Conservation (phyloP, 2,888 invertebrate genomes). For the Acronicta alni region DNA sequence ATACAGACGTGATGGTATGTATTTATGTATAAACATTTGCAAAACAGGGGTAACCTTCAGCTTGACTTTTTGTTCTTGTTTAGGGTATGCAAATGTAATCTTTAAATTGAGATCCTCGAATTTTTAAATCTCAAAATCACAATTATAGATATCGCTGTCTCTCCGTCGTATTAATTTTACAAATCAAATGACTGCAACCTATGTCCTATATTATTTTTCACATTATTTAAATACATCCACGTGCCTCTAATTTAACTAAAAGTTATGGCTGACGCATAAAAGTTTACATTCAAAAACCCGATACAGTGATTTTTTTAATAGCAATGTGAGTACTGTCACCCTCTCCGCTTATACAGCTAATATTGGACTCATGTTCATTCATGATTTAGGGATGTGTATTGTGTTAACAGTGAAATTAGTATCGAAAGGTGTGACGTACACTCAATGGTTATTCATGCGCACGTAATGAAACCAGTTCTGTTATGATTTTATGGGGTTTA, state of each 20-base stretch:
- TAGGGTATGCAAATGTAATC: no score
- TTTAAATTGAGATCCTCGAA: no score
- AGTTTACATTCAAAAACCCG: slow-evolving; percentile 7
- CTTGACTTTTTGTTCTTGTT: no score
- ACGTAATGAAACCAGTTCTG: slow-evolving; percentile 77
- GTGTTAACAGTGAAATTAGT: slow-evolving; percentile 85
- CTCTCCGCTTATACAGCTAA: slow-evolving; percentile 69
- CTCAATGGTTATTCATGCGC: slow-evolving; percentile 79
- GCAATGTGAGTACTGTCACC: slow-evolving; percentile 75
- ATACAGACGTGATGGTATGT: no score
- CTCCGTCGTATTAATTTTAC: neutral
- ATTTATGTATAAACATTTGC: no score
- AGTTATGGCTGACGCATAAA: slow-evolving; percentile 5
- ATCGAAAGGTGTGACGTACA: slow-evolving; percentile 84
- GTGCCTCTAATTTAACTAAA: slow-evolving; percentile 32
- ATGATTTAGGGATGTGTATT: slow-evolving; percentile 80
- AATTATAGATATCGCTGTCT: no score
- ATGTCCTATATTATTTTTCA: neutral
- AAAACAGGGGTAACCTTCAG: no score
- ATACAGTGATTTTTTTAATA: slow-evolving; percentile 60
- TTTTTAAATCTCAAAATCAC: no score
- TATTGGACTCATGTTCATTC: slow-evolving; percentile 81
- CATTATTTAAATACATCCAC: slow-evolving; percentile 4
- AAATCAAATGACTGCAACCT: neutral
- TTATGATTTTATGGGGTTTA: slow-evolving; percentile 75